Evolutionary conservation across 1,140 invertebrate species (phyloP).

Genomic region (Trichonephila clavata): DNA sequence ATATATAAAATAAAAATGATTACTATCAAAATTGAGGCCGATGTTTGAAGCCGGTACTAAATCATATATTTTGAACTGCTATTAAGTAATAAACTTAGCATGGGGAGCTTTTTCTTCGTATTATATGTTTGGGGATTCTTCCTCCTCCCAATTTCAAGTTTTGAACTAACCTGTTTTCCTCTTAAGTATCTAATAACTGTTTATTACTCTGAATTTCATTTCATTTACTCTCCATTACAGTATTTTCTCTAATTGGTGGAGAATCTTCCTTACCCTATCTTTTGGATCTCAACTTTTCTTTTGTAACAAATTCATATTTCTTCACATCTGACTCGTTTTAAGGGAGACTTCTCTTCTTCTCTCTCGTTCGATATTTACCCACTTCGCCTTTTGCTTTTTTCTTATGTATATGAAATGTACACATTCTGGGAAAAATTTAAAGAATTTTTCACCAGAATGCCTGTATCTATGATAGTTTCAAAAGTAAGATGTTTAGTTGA

Average conservation of each 20-base stretch:
- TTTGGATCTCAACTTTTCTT: conserved; percentile 23
- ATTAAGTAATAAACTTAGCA: too few species aligned
- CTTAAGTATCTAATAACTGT: not conserved
- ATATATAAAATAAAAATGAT: too few species aligned
- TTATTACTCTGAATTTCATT: not conserved
- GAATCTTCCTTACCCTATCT: conserved; percentile 13
- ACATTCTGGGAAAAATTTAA: too few species aligned
- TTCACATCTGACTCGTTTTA: conserved; percentile 26
- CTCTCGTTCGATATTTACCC: not conserved
- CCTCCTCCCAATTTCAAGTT: conserved; percentile 7
- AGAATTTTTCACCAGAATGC: too few species aligned
- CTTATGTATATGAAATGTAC: too few species aligned
- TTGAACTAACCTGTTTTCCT: not conserved
- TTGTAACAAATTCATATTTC: conserved; percentile 45
- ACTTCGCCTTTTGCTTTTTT: too few species aligned
- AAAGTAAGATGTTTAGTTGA: too few species aligned
- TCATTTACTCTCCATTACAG: not conserved
- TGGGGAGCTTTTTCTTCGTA: too few species aligned
- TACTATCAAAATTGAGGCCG: too few species aligned
- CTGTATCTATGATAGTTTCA: too few species aligned
- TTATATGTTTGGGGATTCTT: conserved; percentile 21
- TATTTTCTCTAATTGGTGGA: conserved; percentile 6
- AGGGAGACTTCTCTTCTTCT: conserved; percentile 29
- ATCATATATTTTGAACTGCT: too few species aligned
- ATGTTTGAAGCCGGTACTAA: too few species aligned